Evolutionary conservation across 2,888 invertebrate genomes (phyloP).

Genomic region (Lysandra coridon): DNA sequence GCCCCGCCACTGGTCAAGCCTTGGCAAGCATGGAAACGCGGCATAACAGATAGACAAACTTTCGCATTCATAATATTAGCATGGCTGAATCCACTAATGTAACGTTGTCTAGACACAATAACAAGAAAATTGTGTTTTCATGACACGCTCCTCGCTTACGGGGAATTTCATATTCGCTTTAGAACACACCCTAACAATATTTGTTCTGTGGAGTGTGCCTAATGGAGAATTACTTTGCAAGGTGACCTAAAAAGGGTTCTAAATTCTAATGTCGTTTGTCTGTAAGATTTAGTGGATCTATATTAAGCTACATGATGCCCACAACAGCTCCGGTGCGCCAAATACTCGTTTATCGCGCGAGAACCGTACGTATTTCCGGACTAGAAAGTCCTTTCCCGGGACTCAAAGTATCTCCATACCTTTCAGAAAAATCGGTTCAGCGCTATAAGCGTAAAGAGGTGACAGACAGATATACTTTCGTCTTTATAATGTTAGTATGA

Average conservation of each 20-base stretch:
- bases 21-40: no score
- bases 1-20: no score
- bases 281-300: neutral
- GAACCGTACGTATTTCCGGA: no score
- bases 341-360: no score
- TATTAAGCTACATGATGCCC: neutral
- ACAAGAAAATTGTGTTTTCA: neutral
- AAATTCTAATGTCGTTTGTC: neutral
- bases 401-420: no score
- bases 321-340: no score
- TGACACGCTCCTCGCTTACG: neutral
- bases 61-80: neutral
- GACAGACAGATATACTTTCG: no score
- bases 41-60: no score
- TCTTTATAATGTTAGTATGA: no score
- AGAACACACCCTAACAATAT: neutral
- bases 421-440: no score
- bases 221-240: neutral
- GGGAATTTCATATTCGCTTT: neutral
- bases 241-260: neutral
- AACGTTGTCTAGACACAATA: conserved; percentile 21
- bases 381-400: no score
- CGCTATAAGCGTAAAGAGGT: no score
- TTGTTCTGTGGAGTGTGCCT: neutral
- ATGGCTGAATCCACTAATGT: neutral